These are phyloP conservation scores for Sycobia sp. DNA, from an alignment of 1,140 invertebrate species.

Conservation along the genomic window DNA sequence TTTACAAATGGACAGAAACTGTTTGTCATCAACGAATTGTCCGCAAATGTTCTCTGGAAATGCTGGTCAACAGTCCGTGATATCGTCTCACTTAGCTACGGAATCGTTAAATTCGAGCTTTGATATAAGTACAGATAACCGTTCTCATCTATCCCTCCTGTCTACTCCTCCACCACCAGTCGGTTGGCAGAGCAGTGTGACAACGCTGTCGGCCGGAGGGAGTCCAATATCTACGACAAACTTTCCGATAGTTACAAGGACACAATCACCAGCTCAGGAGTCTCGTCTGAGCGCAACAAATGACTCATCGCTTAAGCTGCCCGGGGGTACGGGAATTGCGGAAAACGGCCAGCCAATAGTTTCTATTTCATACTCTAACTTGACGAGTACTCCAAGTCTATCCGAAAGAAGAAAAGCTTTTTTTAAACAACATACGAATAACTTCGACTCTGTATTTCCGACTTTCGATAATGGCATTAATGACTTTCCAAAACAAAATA, in stretches of 20 bases:
- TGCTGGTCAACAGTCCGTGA: neutral
- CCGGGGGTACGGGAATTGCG: neutral
- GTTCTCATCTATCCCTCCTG: neutral
- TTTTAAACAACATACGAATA: constrained; percentile 7
- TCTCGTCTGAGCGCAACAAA: neutral
- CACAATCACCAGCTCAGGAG: neutral
- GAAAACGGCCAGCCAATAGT: neutral
- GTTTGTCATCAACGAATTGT: constrained; percentile 38
- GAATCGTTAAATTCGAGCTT: neutral
- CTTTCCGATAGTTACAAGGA: neutral
- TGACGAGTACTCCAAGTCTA: neutral
- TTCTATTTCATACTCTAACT: neutral
- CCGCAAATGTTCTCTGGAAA: constrained; percentile 40
- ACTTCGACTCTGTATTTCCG: no score
- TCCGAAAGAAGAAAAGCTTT: constrained; percentile 20
- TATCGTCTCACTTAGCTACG: neutral
- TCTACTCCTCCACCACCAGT: constrained; percentile 3
- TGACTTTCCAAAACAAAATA: no score
- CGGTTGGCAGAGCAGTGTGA: constrained; percentile 17
- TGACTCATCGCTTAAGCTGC: neutral
- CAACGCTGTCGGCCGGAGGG: neutral
- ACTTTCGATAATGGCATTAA: no score
- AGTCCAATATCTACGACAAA: neutral
- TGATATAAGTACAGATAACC: neutral
- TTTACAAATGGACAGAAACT: neutral